phyloP scores from a whole-genome alignment of 2,113 vertebrate species.

The Rhegmatorhina hoffmannsi region DNA sequence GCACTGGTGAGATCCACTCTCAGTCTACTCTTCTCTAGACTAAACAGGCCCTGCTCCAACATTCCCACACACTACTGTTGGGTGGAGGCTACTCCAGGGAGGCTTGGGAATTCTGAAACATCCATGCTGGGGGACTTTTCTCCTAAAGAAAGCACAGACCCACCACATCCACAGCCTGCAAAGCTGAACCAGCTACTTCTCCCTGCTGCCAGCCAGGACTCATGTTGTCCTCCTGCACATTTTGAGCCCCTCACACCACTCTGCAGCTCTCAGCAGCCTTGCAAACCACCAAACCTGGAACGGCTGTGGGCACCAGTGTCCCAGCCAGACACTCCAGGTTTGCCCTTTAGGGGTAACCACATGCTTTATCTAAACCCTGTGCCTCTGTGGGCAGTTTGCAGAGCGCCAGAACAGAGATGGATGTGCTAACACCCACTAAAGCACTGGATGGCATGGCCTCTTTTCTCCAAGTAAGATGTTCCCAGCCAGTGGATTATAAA shows the following conservation, averaged over 20 bases:
- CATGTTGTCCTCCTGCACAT: neutral
- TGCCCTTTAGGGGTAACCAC: neutral
- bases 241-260: neutral
- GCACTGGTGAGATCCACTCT: neutral
- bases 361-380: neutral
- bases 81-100: neutral
- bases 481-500: slow-evolving; percentile 67
- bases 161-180: neutral
- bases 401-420: neutral
- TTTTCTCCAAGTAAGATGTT: slow-evolving; percentile 4
- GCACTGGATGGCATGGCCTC: neutral
- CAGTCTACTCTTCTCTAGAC: neutral
- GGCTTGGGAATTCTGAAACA: neutral
- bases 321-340: neutral
- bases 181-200: neutral
- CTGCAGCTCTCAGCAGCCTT: neutral
- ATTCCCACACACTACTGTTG: neutral
- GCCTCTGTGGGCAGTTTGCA: neutral
- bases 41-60: neutral
- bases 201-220: neutral
- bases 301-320: neutral
- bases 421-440: neutral
- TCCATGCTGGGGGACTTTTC: rapidly evolving
- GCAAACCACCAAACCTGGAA: neutral
- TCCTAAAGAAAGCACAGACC: neutral